Conservation (phyloP, 2,113 vertebrate species). For the Morone chrysops region DNA sequence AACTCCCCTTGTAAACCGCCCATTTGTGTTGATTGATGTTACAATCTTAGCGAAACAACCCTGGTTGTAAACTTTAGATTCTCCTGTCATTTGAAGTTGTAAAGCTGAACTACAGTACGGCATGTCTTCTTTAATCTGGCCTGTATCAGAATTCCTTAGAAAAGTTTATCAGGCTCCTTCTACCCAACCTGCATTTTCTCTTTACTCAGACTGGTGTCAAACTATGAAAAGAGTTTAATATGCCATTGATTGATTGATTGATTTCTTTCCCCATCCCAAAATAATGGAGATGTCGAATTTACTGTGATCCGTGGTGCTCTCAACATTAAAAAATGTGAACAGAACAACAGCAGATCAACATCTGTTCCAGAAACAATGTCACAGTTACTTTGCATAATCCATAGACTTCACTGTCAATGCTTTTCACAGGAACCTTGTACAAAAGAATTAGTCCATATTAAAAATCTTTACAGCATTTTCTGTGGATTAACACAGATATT, state of each 20-base stretch:
- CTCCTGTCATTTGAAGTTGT: constrained; percentile 30
- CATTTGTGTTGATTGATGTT: constrained; percentile 38
- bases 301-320: too few relatives aligned
- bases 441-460: too few relatives aligned
- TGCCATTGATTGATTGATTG: background rate
- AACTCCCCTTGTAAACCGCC: constrained; percentile 45
- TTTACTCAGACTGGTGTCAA: background rate
- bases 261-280: too few relatives aligned
- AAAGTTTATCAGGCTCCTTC: background rate
- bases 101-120: constrained; percentile 5
- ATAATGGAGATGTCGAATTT: too few relatives aligned
- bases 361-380: too few relatives aligned
- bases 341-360: too few relatives aligned
- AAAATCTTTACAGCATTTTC: too few relatives aligned
- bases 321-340: too few relatives aligned
- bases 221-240: background rate
- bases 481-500: too few relatives aligned
- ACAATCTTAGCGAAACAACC: constrained; percentile 17
- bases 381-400: too few relatives aligned
- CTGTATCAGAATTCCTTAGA: background rate
- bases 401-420: too few relatives aligned
- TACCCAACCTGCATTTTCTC: background rate
- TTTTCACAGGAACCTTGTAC: too few relatives aligned
- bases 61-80: constrained; percentile 47
- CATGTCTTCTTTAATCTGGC: constrained; percentile 12